A percentile compares a stretch with the other conserved stretches of the same genome.
Evolutionary conservation across 2,797 vertebrate genomes (phyloP).

Genomic region (Cryptoprocta ferox): DNA sequence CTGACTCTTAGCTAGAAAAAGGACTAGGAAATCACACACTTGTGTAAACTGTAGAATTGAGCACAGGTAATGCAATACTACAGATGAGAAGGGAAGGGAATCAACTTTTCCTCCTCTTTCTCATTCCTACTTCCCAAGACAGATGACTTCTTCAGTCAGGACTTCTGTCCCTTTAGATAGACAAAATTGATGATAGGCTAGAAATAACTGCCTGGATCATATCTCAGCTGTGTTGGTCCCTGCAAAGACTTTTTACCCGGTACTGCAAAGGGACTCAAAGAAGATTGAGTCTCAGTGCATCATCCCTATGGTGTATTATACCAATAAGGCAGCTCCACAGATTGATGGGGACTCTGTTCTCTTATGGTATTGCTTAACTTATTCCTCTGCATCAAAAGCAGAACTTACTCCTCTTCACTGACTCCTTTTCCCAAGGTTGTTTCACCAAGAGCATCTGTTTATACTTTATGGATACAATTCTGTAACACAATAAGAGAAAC

Average conservation of each 20-base stretch:
- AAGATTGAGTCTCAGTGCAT: not conserved
- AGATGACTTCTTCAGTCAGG: not conserved
- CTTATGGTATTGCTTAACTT: not conserved
- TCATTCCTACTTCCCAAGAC: not conserved
- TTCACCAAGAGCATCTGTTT: not conserved
- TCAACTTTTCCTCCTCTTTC: not conserved
- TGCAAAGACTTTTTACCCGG: not conserved
- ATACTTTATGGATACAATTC: fast-evolving
- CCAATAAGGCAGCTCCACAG: not conserved
- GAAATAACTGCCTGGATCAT: not conserved
- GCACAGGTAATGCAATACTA: not conserved
- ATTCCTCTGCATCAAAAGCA: not conserved
- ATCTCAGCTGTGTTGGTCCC: fast-evolving
- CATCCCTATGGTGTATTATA: not conserved
- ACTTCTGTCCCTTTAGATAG: not conserved
- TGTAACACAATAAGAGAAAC: not conserved
- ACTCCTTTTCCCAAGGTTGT: not conserved
- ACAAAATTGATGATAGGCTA: not conserved
- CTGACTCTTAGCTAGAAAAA: not conserved
- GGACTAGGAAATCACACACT: not conserved
- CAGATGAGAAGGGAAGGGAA: not conserved
- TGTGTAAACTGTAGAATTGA: not conserved
- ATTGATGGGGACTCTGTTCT: not conserved
- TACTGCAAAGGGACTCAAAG: not conserved
- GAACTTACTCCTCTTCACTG: fast-evolving